These are phyloP conservation scores for Sycophaga agraensis DNA, from an alignment of 1,140 invertebrate species.

Conservation along the genomic window DNA sequence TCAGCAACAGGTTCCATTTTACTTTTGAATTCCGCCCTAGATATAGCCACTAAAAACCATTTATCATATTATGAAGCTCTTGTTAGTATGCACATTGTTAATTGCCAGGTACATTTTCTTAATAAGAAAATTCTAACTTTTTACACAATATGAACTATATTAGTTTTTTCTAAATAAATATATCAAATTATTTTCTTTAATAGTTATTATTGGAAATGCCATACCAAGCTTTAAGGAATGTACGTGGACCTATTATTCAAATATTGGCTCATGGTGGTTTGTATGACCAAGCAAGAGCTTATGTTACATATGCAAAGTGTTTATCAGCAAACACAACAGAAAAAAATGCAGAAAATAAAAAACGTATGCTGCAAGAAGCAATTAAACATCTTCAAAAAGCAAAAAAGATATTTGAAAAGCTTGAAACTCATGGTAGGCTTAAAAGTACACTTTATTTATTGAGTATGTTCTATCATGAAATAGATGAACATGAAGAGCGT, in stretches of 20 bases:
- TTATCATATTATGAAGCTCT: slow-evolving; percentile 73
- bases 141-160: background rate
- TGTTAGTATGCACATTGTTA: slow-evolving; percentile 77
- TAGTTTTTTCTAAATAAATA: background rate
- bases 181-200: slow-evolving; percentile 32
- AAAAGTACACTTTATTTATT: slow-evolving; percentile 72
- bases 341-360: slow-evolving; percentile 56
- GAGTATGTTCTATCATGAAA: slow-evolving; percentile 64
- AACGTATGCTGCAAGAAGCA: slow-evolving; percentile 63
- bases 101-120: slow-evolving; percentile 61
- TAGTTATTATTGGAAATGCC: slow-evolving; percentile 74
- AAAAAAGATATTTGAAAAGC: slow-evolving; percentile 68
- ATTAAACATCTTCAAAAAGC: slow-evolving; percentile 67
- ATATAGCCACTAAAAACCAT: slow-evolving; percentile 70
- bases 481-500: slow-evolving; percentile 65
- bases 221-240: slow-evolving; percentile 69
- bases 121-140: too few species aligned
- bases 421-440: slow-evolving; percentile 72
- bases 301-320: slow-evolving; percentile 68
- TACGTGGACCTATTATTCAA: slow-evolving; percentile 69
- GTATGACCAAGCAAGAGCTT: slow-evolving; percentile 74
- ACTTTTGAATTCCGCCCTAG: slow-evolving; percentile 72
- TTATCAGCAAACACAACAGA: slow-evolving; percentile 63
- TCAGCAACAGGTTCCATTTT: slow-evolving; percentile 59
- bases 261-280: slow-evolving; percentile 78